A percentile compares a stretch with the other conserved stretches of the same genome.
Evolutionary conservation across 2,113 vertebrate genomes (phyloP).

Genomic region (Chloropsis cyanopogon): DNA sequence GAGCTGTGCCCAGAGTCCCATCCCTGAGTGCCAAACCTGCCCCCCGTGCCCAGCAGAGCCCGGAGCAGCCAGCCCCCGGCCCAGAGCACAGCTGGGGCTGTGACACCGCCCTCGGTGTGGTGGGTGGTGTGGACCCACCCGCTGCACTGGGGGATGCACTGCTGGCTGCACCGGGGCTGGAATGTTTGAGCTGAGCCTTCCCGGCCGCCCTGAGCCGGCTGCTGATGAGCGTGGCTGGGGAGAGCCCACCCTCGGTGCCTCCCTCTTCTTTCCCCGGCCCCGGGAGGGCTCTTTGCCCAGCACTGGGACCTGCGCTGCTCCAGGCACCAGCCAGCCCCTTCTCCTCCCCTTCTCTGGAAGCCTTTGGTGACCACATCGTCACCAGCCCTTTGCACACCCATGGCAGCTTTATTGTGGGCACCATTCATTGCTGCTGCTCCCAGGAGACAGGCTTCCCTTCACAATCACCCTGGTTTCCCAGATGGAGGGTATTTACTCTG

Average conservation of each 20-base stretch:
- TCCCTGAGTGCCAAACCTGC: accelerated
- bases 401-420: accelerated
- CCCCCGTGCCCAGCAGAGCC: background rate
- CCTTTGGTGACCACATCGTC: background rate
- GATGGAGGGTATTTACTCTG: background rate
- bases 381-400: background rate
- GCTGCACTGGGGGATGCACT: background rate
- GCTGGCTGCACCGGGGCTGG: background rate
- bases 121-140: accelerated
- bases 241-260: background rate
- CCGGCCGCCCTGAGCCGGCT: accelerated
- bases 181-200: background rate
- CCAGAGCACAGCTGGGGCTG: background rate
- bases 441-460: background rate
- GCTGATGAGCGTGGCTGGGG: accelerated
- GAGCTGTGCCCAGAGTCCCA: background rate
- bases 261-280: background rate
- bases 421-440: background rate
- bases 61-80: background rate
- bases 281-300: background rate
- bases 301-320: background rate
- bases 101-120: accelerated
- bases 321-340: background rate
- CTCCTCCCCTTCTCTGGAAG: background rate
- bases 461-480: background rate